phyloP scores from a whole-genome alignment of 2,888 invertebrate genomes.

The Epistrophella euchroma region DNA sequence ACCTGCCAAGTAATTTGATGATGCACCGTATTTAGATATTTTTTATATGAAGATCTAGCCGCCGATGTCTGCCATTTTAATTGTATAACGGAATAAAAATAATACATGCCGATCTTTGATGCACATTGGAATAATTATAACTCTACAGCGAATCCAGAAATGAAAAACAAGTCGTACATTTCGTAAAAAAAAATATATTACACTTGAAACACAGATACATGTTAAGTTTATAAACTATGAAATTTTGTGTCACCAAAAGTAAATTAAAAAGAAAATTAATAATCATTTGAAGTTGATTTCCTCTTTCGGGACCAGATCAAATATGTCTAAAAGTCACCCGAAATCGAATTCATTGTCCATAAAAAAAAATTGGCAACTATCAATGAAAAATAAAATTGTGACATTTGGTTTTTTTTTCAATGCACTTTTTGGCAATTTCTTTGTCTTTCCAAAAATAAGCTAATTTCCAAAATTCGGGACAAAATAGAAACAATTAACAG shows the following conservation, averaged over 20 bases:
- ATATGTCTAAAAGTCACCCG: not conserved
- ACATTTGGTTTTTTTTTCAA: not conserved
- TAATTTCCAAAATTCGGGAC: not conserved
- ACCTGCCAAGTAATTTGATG: too few relatives aligned
- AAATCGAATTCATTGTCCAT: not conserved
- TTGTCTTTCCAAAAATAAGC: not conserved
- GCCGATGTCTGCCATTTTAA: too few relatives aligned
- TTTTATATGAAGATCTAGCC: too few relatives aligned
- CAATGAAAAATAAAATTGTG: not conserved
- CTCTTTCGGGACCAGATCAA: not conserved
- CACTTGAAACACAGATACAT: conserved; percentile 41
- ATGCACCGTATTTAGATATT: too few relatives aligned
- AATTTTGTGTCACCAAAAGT: conserved; percentile 1
- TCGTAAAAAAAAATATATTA: conserved; percentile 69
- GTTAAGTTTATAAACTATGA: conserved; percentile 8
- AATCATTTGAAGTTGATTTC: not conserved
- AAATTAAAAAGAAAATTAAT: not conserved
- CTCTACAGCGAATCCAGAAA: too few relatives aligned
- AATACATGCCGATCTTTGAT: too few relatives aligned
- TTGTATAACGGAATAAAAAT: too few relatives aligned
- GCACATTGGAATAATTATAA: too few relatives aligned
- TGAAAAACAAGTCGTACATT: conserved; percentile 33
- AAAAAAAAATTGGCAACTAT: conserved; percentile 9
- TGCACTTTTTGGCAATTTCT: conserved; percentile 1
- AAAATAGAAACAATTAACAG: conserved; percentile 13